phyloP scores from a whole-genome alignment of 1,140 invertebrate species.

The Asbolus verrucosus region DNA sequence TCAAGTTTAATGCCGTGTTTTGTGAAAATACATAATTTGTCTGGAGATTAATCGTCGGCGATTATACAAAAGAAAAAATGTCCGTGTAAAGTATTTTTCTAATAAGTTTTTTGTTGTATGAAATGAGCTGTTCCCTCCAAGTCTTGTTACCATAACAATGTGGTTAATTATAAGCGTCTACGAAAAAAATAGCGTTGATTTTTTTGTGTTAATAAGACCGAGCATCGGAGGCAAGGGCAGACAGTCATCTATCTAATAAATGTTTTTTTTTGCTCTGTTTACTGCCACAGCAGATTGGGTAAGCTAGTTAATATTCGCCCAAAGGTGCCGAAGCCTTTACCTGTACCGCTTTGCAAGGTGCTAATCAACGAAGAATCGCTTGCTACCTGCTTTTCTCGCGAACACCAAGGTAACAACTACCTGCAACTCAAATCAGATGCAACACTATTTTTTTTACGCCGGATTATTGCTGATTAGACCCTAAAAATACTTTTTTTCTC shows the following conservation, averaged over 20 bases:
- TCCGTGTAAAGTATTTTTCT: conserved; percentile 3
- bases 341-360: conserved; percentile 43
- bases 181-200: conserved; percentile 12
- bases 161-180: conserved; percentile 32
- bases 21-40: too few relatives aligned
- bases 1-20: too few relatives aligned
- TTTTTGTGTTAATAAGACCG: conserved; percentile 11
- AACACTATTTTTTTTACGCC: conserved; percentile 16
- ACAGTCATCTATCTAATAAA: conserved; percentile 42
- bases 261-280: conserved; percentile 44
- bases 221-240: conserved; percentile 29
- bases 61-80: background rate
- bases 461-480: conserved; percentile 15
- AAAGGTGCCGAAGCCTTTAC: conserved; percentile 41
- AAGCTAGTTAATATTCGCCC: conserved; percentile 42
- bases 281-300: conserved; percentile 34
- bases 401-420: conserved; percentile 18
- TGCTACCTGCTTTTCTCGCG: conserved; percentile 32
- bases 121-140: conserved; percentile 11
- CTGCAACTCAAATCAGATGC: conserved; percentile 24
- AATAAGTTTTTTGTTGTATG: conserved; percentile 12
- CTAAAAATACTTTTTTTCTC: conserved; percentile 11
- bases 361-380: conserved; percentile 42
- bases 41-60: background rate
- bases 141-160: conserved; percentile 43